Evolutionary conservation across 1,140 invertebrate species (phyloP).

Genomic region (Temnothorax curvispinosus): DNA sequence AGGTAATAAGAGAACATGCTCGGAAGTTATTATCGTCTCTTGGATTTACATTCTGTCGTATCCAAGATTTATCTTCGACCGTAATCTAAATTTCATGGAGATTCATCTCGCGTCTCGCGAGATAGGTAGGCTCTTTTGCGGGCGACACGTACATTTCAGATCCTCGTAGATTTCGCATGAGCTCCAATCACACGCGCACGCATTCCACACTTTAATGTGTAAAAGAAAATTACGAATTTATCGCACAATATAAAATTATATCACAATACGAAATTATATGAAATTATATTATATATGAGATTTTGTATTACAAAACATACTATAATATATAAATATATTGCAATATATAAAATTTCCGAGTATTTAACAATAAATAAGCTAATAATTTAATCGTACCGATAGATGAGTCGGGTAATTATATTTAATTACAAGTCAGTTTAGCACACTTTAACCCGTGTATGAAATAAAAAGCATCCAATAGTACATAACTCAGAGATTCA

Average conservation of each 20-base stretch:
- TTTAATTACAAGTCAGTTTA: background rate
- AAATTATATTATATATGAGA: background rate
- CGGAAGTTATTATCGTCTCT: slow-evolving; percentile 38
- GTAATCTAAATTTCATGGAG: slow-evolving; percentile 66
- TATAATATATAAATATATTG: background rate
- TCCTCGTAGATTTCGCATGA: slow-evolving; percentile 34
- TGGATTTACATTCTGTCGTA: slow-evolving; percentile 40
- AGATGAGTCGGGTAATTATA: background rate
- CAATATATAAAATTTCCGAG: too few species aligned
- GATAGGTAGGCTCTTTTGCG: slow-evolving; percentile 60
- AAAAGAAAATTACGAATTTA: background rate
- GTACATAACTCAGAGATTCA: background rate
- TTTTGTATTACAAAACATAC: background rate
- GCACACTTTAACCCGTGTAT: background rate
- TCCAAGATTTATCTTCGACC: slow-evolving; percentile 45
- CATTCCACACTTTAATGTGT: background rate
- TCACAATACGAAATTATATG: background rate
- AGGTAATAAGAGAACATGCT: slow-evolving; percentile 41
- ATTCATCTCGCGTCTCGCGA: slow-evolving; percentile 60
- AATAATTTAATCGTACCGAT: background rate
- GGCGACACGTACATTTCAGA: slow-evolving; percentile 7
- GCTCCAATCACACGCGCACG: background rate
- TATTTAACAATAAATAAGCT: background rate
- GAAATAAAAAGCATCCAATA: slow-evolving; percentile 15
- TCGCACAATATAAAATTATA: background rate